phyloP scores from a whole-genome alignment of 2,797 vertebrate species.

The Morelia viridis region DNA sequence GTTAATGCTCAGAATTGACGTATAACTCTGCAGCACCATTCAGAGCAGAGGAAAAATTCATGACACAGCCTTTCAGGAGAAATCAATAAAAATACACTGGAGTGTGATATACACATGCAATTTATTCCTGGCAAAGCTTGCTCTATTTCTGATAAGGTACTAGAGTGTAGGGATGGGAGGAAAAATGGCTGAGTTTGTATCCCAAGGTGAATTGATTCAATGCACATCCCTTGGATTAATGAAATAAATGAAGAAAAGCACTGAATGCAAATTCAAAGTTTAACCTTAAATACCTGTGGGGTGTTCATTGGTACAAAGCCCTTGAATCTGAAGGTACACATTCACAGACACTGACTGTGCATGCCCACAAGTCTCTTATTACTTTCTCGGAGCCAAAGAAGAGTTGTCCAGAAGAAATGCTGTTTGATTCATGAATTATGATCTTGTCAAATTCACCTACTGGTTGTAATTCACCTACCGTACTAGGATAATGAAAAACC shows the following conservation, averaged over 20 bases:
- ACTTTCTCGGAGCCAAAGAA: neutral
- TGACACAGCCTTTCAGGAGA: constrained; percentile 59
- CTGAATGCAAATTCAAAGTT: neutral
- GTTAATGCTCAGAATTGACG: constrained; percentile 52
- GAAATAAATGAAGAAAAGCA: neutral
- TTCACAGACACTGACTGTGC: neutral
- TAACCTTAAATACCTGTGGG: neutral
- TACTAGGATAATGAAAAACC: no score
- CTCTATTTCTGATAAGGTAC: constrained; percentile 34
- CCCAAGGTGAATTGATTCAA: neutral
- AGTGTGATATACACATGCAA: constrained; percentile 59
- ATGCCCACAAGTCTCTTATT: neutral
- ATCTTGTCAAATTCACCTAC: neutral
- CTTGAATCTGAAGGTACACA: neutral
- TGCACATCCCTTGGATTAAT: neutral
- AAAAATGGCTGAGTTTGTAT: neutral
- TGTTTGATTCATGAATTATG: neutral
- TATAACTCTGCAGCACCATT: constrained; percentile 56
- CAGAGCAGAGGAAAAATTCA: constrained; percentile 64
- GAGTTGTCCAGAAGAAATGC: neutral
- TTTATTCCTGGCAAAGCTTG: constrained; percentile 47
- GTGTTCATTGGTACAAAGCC: neutral
- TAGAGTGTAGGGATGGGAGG: neutral
- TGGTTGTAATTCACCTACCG: neutral
- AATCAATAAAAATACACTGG: constrained; percentile 66